phyloP scores from a whole-genome alignment of 1,140 invertebrate species.

The Cyclina sinensis region DNA sequence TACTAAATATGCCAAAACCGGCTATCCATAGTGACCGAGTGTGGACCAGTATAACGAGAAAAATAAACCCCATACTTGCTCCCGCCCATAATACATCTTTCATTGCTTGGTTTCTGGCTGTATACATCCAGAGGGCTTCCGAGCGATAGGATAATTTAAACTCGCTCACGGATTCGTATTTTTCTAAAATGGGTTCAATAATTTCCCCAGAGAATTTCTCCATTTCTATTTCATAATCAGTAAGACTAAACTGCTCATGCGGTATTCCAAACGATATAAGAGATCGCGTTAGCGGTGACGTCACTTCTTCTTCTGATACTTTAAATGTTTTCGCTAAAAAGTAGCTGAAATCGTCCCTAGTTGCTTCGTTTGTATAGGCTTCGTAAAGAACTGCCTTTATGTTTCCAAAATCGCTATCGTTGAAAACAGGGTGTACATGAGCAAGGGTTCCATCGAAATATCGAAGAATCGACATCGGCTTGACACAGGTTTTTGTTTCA shows the following conservation, averaged over 20 bases:
- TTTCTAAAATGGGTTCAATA: neutral
- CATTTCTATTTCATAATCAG: neutral
- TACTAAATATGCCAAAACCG: slow-evolving; percentile 68
- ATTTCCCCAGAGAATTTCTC: neutral
- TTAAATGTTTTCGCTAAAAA: slow-evolving; percentile 42
- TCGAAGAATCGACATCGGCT: slow-evolving; percentile 56
- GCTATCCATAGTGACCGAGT: slow-evolving; percentile 76
- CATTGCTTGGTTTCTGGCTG: slow-evolving; percentile 58
- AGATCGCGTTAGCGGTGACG: slow-evolving; percentile 16
- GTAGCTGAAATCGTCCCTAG: slow-evolving; percentile 34
- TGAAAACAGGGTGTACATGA: slow-evolving; percentile 59
- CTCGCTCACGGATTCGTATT: neutral
- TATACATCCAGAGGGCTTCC: neutral
- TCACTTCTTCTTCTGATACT: neutral
- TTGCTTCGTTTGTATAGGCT: slow-evolving; percentile 46
- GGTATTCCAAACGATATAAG: slow-evolving; percentile 13
- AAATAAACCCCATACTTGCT: slow-evolving; percentile 76
- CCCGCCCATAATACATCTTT: slow-evolving; percentile 72
- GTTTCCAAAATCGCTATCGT: slow-evolving; percentile 62
- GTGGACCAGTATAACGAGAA: slow-evolving; percentile 74
- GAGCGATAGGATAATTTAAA: slow-evolving; percentile 16
- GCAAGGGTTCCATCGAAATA: slow-evolving; percentile 71
- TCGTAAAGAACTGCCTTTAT: slow-evolving; percentile 54
- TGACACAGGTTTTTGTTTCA: slow-evolving; percentile 25
- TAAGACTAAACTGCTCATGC: neutral